A percentile compares a stretch with the other conserved stretches of the same genome.
Conservation (phyloP, 2,113 vertebrate genomes). For the Corythoichthys haematopterus region DNA sequence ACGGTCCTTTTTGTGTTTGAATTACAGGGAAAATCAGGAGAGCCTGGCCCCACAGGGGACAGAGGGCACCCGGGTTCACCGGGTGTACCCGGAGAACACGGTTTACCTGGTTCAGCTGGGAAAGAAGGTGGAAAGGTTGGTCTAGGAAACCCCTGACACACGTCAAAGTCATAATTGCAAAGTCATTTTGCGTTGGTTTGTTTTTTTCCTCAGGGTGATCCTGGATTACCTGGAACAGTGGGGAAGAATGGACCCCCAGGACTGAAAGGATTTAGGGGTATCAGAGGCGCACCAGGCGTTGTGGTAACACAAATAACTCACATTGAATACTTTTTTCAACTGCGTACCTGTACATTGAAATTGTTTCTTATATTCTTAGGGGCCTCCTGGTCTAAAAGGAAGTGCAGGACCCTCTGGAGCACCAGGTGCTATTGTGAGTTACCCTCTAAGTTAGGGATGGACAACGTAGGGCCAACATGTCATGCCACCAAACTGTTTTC, state of each 20-base stretch:
- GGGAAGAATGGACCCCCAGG: conserved; percentile 90
- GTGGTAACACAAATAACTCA: conserved; percentile 66
- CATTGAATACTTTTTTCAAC: neutral
- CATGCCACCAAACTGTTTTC: neutral
- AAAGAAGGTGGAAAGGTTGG: conserved; percentile 95
- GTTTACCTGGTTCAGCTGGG: conserved; percentile 87
- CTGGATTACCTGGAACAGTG: conserved; percentile 79
- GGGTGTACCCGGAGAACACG: conserved; percentile 91
- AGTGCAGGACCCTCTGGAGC: conserved; percentile 83
- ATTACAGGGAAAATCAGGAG: conserved; percentile 87
- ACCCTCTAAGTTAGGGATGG: too few species aligned
- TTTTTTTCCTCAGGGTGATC: conserved; percentile 80
- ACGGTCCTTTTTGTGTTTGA: neutral
- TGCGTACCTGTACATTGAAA: too few species aligned
- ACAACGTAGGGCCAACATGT: neutral
- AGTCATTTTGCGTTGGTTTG: neutral
- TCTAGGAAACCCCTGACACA: neutral
- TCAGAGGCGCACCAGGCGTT: conserved; percentile 83
- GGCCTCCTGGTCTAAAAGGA: conserved; percentile 89
- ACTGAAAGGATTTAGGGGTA: conserved; percentile 88
- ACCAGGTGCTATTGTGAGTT: conserved; percentile 83
- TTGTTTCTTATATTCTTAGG: conserved; percentile 65
- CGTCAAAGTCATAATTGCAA: neutral
- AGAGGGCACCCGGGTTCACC: conserved; percentile 90
- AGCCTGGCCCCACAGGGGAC: conserved; percentile 88